Evolutionary conservation across 1,140 invertebrate genomes (phyloP).

Genomic region (Sitodiplosis mosellana): DNA sequence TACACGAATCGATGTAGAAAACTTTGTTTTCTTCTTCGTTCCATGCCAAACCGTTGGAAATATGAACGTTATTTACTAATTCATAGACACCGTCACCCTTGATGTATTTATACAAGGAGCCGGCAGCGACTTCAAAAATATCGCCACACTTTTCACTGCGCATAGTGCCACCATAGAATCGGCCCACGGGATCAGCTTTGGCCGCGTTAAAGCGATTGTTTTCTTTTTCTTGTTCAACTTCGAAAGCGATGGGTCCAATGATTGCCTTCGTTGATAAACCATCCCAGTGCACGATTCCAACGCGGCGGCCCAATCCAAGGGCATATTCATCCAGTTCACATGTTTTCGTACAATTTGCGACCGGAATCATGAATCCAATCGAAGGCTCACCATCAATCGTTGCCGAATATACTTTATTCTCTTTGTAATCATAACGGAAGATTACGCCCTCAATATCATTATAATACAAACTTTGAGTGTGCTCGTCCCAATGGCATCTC

Average conservation of each 20-base stretch:
- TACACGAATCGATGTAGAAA: constrained; percentile 59
- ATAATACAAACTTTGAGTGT: constrained; percentile 32
- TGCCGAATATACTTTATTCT: constrained; percentile 26
- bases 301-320: constrained; percentile 36
- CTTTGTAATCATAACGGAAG: constrained; percentile 33
- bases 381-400: constrained; percentile 26
- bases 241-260: constrained; percentile 28
- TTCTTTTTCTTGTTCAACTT: constrained; percentile 36
- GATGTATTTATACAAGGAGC: constrained; percentile 28
- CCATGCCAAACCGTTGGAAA: constrained; percentile 75
- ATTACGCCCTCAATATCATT: constrained; percentile 23
- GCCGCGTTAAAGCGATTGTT: constrained; percentile 68
- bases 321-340: constrained; percentile 34
- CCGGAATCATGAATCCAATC: constrained; percentile 43
- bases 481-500: constrained; percentile 41
- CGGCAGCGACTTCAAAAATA: constrained; percentile 31
- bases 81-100: constrained; percentile 35
- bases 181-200: constrained; percentile 59
- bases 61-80: constrained; percentile 32
- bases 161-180: constrained; percentile 43
- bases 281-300: constrained; percentile 49
- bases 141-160: constrained; percentile 7
- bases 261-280: constrained; percentile 30
- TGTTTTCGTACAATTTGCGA: constrained; percentile 28
- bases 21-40: constrained; percentile 43